These are phyloP conservation scores for Bursaphelenchus mucronatus DNA, from an alignment of 1,140 invertebrate genomes.

Conservation along the genomic window DNA sequence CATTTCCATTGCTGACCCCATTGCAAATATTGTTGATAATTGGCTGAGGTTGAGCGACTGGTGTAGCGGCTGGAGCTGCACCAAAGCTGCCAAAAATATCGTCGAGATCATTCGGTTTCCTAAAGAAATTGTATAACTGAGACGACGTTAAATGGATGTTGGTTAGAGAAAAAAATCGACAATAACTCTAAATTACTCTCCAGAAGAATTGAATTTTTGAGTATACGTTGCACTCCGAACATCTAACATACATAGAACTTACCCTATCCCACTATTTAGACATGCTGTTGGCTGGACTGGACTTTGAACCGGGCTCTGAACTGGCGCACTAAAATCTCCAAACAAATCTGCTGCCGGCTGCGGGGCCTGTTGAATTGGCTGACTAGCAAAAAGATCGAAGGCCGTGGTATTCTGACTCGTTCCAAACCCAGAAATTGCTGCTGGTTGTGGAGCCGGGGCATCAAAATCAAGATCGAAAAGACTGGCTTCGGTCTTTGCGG, in stretches of 20 bases:
- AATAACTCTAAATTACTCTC: too few relatives aligned
- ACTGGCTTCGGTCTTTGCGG: neutral
- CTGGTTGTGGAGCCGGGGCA: conserved; percentile 3
- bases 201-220: conserved; percentile 2
- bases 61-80: neutral
- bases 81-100: conserved; percentile 14
- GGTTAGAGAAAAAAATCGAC: too few relatives aligned
- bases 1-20: conserved; percentile 4
- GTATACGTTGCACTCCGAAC: neutral
- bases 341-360: conserved; percentile 13
- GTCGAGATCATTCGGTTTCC: neutral
- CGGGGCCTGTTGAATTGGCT: neutral
- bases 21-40: neutral
- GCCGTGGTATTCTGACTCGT: conserved; percentile 11
- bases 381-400: conserved; percentile 20
- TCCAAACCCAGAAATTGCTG: conserved; percentile 1
- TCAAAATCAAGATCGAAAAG: conserved; percentile 14
- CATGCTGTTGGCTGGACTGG: neutral
- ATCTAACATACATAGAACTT: too few relatives aligned
- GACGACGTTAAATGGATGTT: too few relatives aligned
- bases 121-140: neutral
- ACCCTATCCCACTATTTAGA: too few relatives aligned
- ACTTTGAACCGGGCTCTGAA: neutral
- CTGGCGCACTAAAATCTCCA: conserved; percentile 8
- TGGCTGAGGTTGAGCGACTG: neutral